These are phyloP conservation scores for Oenanthe melanoleuca DNA, from an alignment of 2,113 vertebrate genomes.

Conservation along the genomic window DNA sequence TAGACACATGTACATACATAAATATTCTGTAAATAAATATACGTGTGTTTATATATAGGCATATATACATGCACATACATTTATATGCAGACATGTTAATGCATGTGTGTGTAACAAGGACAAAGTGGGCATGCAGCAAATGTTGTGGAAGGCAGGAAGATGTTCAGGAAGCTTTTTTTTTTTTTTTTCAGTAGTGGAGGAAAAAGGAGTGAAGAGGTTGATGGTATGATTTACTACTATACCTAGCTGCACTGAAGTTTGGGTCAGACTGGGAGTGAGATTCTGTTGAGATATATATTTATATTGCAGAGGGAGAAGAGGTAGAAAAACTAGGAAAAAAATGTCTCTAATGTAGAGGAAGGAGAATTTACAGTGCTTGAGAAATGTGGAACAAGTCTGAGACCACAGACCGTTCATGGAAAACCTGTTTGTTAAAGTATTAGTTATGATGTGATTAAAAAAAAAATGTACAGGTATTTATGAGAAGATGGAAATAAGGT, in stretches of 20 bases:
- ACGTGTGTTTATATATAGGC: too few species aligned
- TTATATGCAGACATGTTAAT: background rate
- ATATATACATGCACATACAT: background rate
- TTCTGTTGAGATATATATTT: background rate
- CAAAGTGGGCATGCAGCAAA: background rate
- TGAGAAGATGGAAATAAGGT: background rate
- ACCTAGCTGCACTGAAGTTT: background rate
- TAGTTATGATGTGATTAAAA: background rate
- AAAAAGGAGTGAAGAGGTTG: background rate
- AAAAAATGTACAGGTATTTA: too few species aligned
- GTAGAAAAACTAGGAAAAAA: background rate
- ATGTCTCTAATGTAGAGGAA: background rate
- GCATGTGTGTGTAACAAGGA: fast-evolving
- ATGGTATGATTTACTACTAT: background rate
- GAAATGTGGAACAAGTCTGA: background rate
- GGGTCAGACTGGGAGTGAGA: background rate
- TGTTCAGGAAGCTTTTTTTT: background rate
- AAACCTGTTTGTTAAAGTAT: background rate
- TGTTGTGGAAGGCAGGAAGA: background rate
- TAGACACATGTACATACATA: background rate
- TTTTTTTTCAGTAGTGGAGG: background rate
- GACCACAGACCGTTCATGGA: background rate
- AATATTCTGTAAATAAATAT: background rate
- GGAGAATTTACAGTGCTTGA: background rate
- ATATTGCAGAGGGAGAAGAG: background rate